Evolutionary conservation across 2,888 invertebrate species (phyloP), one percentile per base, ranked within the genome.

Genomic region (Dione juno): DNA sequence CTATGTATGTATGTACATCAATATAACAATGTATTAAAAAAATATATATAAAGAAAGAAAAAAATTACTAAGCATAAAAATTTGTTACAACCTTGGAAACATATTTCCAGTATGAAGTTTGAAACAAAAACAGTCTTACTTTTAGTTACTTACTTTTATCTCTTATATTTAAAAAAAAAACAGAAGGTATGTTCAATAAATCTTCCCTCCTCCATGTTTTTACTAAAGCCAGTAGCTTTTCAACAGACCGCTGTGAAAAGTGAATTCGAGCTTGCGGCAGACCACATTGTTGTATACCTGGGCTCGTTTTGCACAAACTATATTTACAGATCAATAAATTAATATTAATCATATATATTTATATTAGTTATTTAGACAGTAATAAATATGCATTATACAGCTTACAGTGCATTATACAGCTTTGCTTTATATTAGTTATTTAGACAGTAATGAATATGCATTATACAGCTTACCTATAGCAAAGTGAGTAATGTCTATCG

Each of bases 241-340:
- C 54, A 37, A 54, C 54, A 54, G 54, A 37, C 54, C 54, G 10
- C n/a, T n/a, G 3, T 54, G 54, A 54, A 54, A 35, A 54, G 54
- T 35, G 54, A 37, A 54, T 54, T 54, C 37, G 54, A 37, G 54
- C 54, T 54, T 35, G 54, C 8, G 48, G 48, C 63, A 16, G 45
- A 63, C 63, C 63, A 37, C 63, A 48, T 35, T 50, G 63, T 35
- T 16, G 48, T 16, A 50, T 16, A 48, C 48, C 13, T 48, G 16
- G 35, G 48, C 11, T 59, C 21, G 59, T 59, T 61, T n/a, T 21
- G 14, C 14, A n/a, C n/a, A 14, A 59, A 21, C 21, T 43, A 43
- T 61, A 61, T 28, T 21, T 28, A 43, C n/a, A 41, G 43, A 61
- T 43, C 21, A 54, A 43, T 21, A 61, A 14, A 61, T 10, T 21